A percentile compares a stretch with the other conserved stretches of the same genome.
phyloP scores from a whole-genome alignment of 2,797 vertebrate genomes.

The Lagorchestes hirsutus region DNA sequence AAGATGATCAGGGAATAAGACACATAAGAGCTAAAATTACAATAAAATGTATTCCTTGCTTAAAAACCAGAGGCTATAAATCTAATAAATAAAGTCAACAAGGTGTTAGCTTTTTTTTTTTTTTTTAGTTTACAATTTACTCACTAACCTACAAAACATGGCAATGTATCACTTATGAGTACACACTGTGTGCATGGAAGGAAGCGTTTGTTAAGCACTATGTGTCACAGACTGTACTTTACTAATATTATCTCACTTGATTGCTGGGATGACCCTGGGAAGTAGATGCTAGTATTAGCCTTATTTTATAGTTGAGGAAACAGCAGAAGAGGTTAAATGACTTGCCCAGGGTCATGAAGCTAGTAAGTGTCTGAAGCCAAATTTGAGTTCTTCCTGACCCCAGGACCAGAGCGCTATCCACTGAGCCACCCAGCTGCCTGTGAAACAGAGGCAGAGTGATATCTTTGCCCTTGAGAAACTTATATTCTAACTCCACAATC shows the following conservation, averaged over 20 bases:
- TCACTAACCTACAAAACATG: background rate
- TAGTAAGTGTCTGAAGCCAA: background rate
- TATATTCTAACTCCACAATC: background rate
- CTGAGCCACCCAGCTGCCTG: background rate
- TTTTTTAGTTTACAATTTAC: background rate
- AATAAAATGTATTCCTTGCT: background rate
- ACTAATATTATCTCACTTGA: background rate
- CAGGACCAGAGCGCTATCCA: background rate
- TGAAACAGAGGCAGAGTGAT: background rate
- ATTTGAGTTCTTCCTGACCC: background rate
- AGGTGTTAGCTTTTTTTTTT: background rate
- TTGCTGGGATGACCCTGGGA: background rate
- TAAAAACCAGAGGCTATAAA: background rate
- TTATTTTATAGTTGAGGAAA: background rate
- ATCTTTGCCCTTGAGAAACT: background rate
- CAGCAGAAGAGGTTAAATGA: background rate
- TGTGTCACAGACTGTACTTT: background rate
- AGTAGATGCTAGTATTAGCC: background rate
- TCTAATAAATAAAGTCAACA: background rate
- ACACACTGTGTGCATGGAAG: background rate
- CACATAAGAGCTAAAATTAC: background rate
- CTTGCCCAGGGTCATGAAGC: background rate
- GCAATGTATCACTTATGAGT: background rate
- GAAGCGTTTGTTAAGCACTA: background rate
- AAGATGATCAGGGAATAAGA: background rate